Base-by-base conservation (phyloP, 2,888 invertebrate species). In the Hydrotaea diabolus region DNA sequence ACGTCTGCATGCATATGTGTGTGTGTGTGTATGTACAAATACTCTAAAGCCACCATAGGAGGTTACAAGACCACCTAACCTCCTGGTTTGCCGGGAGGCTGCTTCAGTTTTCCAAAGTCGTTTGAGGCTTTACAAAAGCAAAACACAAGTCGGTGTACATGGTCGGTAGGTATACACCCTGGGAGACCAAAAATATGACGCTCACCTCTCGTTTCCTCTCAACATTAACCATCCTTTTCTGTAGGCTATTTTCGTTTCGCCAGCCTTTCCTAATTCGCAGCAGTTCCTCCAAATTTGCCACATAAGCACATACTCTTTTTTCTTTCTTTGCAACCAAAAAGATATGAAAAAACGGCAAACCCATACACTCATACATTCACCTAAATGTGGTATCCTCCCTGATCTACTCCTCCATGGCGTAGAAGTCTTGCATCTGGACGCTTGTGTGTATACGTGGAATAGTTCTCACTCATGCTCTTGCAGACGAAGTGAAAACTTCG, bases 401-500 rank as follows among this genome's bases (percentile, higher is more conserved):
- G n/a, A n/a, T n/a, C 36, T 36, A 36, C 36, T 36, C 36, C 36
- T 36, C 36, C 36, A 36, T 8, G 8, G 9, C 8, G 15, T 49
- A n/a, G n/a, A n/a, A n/a, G 49, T 49, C 49, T 13, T 49, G n/a
- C 49, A 49, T 49, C 49, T 9, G 43, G 43, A 43, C 43, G 43
- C 11, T 2, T 43, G 49, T 49, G n/a, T 49, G 49, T 53, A 31
- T 62, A 26, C 21, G 19, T 49, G 53, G 13, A 11, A 15, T 74
- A 11, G 2, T 31, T 83, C 80, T 75, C 77, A 72, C 80, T 78
- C 78, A 72, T 46, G 59, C 75, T 72, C 43, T 19, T 62, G 21
- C 62, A 71, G 43, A 46, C 46, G 17, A 26, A 5, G 8, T 1
- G 15, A 23, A 26, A 31, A 53, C 11, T 17, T 39, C 36, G 8